Base-by-base conservation (phyloP, 1,140 invertebrate genomes). In the Acromyrmex echinatior region DNA sequence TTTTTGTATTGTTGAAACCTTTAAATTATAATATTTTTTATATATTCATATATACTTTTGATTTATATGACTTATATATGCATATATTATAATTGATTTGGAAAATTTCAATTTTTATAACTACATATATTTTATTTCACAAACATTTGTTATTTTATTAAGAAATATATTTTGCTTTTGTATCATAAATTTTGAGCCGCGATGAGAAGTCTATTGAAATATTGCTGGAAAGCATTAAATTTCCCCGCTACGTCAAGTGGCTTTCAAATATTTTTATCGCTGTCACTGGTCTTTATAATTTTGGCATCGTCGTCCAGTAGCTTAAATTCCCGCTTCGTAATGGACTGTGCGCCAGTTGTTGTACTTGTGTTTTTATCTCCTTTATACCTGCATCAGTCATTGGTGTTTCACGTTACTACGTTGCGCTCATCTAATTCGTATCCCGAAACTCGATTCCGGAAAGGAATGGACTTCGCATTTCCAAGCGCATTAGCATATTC, bases 401-500 rank as follows among this genome's bases (percentile, higher is more conserved):
- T 58, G 49, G n/a, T 56, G 39, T 14, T 35, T 73, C 56, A 31
- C 14, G 28, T 39, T 56, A 60, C 16, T 18, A 53, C 45, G 18
- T 49, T 28, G 62, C 25, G 45, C 45, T 87, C 86, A 77, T 68
- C 80, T 78, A 90, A 31, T 92, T 92, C 74, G 71, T 71, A 58
- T 56, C 81, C 62, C 35, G 91, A 90, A 92, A 93, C 82, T 60
- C 51, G 81, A 92, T 85, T 88, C 91, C 91, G 81, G 92, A 92
- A 92, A 89, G 89, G 28, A 82, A 70, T n/a, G 62, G 60, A 74
- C 66, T 87, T 90, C 53, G 62, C 76, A 31, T 87, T 92, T 89
- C 87, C 87, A 58, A 25, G n/a, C 56, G 39, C 53, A 88, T 91
- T 90, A 88, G 60, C 76, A 81, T 92, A 89, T 90, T 87, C 65